Percentiles rank a stretch among this genome's conserved stretches.
Evolutionary conservation across 2,113 vertebrate species (phyloP).

Genomic region (Podiceps cristatus): DNA sequence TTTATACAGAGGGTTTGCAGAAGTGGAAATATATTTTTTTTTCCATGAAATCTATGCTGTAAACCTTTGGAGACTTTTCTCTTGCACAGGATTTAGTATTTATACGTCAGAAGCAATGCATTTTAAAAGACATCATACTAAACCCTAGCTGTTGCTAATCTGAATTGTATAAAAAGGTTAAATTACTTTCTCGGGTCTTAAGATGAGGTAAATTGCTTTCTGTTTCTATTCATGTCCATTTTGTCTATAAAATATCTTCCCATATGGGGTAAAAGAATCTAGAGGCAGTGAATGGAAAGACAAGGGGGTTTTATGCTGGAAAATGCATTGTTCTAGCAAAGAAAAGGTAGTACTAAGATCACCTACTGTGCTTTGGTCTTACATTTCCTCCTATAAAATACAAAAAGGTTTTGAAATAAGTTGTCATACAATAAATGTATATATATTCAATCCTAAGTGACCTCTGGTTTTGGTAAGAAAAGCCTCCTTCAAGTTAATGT

Average conservation of each 20-base stretch:
- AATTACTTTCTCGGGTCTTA: neutral
- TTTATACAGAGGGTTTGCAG: neutral
- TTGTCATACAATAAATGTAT: neutral
- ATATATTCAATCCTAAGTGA: neutral
- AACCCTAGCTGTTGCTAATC: neutral
- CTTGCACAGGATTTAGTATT: neutral
- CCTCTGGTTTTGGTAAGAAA: neutral
- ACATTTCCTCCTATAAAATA: neutral
- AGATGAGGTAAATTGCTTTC: neutral
- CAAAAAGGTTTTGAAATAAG: neutral
- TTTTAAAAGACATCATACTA: neutral
- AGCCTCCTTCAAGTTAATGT: neutral
- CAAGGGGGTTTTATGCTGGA: rapidly evolving
- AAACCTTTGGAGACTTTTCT: neutral
- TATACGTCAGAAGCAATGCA: neutral
- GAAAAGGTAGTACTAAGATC: neutral
- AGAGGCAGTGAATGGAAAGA: neutral
- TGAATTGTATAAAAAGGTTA: neutral
- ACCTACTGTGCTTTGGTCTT: neutral
- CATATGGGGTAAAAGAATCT: neutral
- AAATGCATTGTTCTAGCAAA: neutral
- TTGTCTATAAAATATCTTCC: neutral
- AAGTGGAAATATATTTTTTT: neutral
- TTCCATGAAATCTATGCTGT: neutral
- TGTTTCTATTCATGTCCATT: neutral